These are phyloP conservation scores for Aplysina aerophoba DNA, from an alignment of 37 sponge, comb jelly and placozoan genomes.

Conservation along the genomic window DNA sequence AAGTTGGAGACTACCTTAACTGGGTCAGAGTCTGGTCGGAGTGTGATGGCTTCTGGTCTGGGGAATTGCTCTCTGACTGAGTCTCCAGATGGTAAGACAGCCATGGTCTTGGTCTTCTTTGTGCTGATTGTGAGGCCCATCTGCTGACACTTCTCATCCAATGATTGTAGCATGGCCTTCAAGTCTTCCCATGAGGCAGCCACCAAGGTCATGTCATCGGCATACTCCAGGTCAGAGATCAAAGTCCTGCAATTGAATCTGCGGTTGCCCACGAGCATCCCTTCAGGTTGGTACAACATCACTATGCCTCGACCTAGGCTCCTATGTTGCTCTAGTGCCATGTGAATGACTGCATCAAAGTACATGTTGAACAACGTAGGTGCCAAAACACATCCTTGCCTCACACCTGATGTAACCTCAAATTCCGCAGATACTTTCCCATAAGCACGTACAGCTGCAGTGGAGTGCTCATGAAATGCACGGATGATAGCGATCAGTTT, in stretches of 20 bases:
- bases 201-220: background rate
- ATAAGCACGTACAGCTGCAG: slow-evolving; percentile 11
- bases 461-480: slow-evolving; percentile 17
- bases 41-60: background rate
- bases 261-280: background rate
- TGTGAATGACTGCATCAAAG: background rate
- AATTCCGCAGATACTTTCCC: background rate
- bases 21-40: background rate
- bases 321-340: background rate
- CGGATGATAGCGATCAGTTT: background rate
- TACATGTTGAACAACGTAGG: slow-evolving; percentile 24
- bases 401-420: background rate
- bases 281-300: background rate
- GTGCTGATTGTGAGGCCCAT: slow-evolving; percentile 3
- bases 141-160: background rate
- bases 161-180: background rate
- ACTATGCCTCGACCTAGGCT: background rate
- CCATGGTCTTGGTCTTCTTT: slow-evolving; percentile 30
- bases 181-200: slow-evolving; percentile 15
- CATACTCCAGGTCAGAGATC: background rate
- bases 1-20: background rate
- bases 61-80: background rate
- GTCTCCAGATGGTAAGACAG: slow-evolving; percentile 4
- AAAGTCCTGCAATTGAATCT: background rate
- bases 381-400: slow-evolving; percentile 13